Evolutionary conservation across 2,113 vertebrate genomes (phyloP).

Genomic region (Leucopternis melanops): DNA sequence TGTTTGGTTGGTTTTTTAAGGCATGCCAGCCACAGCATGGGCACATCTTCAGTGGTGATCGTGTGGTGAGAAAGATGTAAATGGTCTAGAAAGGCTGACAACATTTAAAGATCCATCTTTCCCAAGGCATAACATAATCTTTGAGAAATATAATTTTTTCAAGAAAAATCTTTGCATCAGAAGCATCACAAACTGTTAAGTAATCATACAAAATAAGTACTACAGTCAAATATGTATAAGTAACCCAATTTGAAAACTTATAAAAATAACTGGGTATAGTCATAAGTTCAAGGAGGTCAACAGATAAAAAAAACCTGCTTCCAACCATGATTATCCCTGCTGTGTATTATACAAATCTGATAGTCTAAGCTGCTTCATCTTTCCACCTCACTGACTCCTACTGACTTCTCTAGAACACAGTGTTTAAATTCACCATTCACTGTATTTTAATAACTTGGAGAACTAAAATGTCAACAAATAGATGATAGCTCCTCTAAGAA

Average conservation of each 20-base stretch:
- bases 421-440: neutral
- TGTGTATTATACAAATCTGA: neutral
- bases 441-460: rapidly evolving
- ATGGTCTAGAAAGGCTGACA: neutral
- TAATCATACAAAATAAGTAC: neutral
- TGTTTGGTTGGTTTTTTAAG: neutral
- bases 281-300: neutral
- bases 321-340: neutral
- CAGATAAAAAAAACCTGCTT: neutral
- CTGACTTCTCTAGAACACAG: neutral
- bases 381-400: neutral
- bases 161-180: neutral
- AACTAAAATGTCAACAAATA: neutral
- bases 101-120: neutral
- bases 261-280: neutral
- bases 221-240: neutral
- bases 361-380: neutral
- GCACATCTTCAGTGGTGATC: neutral
- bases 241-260: neutral
- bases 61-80: neutral
- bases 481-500: neutral
- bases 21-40: neutral
- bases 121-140: neutral
- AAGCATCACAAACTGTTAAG: neutral
- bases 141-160: neutral